Evolutionary conservation across 2,113 vertebrate genomes (phyloP).

Genomic region (Myotis lucifugus): DNA sequence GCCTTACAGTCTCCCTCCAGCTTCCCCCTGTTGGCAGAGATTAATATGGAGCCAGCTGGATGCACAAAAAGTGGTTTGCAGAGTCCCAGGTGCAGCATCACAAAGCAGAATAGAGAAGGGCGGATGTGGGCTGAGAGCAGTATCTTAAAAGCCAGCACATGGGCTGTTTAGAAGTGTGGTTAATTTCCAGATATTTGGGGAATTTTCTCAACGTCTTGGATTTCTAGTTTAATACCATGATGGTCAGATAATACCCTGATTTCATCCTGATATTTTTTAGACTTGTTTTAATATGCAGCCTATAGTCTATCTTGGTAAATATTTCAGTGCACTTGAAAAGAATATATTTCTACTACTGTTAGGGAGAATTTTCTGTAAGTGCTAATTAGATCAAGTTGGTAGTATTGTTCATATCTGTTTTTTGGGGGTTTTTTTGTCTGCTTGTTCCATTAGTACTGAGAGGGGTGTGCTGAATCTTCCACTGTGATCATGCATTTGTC

Average conservation of each 20-base stretch:
- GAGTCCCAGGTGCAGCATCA: background rate
- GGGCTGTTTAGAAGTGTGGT: background rate
- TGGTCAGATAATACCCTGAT: background rate
- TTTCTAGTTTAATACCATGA: constrained; percentile 18
- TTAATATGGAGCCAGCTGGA: background rate
- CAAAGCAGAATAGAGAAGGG: background rate
- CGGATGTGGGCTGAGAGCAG: background rate
- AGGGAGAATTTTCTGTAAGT: background rate
- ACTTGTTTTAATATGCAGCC: background rate
- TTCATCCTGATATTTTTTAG: background rate
- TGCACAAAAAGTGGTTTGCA: background rate
- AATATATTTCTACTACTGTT: background rate
- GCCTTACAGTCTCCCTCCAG: background rate
- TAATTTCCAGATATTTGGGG: background rate
- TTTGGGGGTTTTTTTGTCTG: background rate
- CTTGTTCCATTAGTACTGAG: background rate
- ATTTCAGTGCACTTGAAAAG: background rate
- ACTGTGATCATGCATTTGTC: background rate
- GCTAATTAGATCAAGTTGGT: background rate
- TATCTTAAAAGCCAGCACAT: background rate
- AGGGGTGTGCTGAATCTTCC: background rate
- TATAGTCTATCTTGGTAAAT: background rate
- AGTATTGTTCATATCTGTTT: background rate
- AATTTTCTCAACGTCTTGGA: background rate
- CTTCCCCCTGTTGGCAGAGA: background rate